phyloP scores from a whole-genome alignment of 2,797 vertebrate genomes.

The Tadarida brasiliensis region DNA sequence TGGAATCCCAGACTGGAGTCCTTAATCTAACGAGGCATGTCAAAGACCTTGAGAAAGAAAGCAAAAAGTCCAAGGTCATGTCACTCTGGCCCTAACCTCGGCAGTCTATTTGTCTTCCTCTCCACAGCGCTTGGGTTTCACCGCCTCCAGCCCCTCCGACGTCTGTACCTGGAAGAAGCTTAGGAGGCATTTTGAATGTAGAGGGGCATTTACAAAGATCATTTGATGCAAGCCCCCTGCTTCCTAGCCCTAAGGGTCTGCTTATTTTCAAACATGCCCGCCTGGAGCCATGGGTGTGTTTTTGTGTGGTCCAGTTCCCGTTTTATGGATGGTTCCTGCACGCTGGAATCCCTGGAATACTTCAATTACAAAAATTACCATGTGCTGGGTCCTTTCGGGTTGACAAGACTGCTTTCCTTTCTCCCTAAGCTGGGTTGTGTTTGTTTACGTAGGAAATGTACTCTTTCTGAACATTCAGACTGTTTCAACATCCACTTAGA shows the following conservation, averaged over 20 bases:
- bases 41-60: slow-evolving; percentile 59
- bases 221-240: neutral
- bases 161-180: slow-evolving; percentile 57
- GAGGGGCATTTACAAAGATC: slow-evolving; percentile 56
- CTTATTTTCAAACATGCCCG: slow-evolving; percentile 71
- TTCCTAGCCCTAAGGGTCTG: slow-evolving; percentile 63
- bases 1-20: slow-evolving; percentile 32
- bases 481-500: slow-evolving; percentile 76
- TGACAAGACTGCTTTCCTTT: slow-evolving; percentile 65
- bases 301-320: slow-evolving; percentile 63
- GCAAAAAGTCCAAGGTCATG: neutral
- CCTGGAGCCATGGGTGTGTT: slow-evolving; percentile 61
- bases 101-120: slow-evolving; percentile 27
- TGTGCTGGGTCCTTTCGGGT: slow-evolving; percentile 42
- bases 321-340: slow-evolving; percentile 72
- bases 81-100: neutral
- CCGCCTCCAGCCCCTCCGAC: neutral
- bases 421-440: slow-evolving; percentile 60
- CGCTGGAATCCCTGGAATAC: slow-evolving; percentile 74
- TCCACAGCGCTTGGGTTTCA: neutral
- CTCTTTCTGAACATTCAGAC: slow-evolving; percentile 73
- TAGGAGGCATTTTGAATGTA: slow-evolving; percentile 47
- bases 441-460: slow-evolving; percentile 79
- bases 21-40: neutral
- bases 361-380: slow-evolving; percentile 75